Evolutionary conservation across 2,113 vertebrate genomes (phyloP).

Genomic region (Maccullochella peelii): DNA sequence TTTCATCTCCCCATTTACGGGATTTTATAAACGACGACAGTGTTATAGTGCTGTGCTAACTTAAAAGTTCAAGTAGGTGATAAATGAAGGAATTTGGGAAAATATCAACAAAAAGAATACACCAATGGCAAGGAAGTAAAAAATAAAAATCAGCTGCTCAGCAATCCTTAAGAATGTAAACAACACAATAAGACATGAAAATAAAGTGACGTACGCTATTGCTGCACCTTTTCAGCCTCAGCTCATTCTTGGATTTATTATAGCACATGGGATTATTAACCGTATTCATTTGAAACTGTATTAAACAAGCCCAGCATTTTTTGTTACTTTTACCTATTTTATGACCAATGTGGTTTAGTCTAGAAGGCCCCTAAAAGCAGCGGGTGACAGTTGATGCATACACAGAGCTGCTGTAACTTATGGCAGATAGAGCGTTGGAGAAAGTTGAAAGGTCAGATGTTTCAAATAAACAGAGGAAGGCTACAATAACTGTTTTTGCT

Average conservation of each 20-base stretch:
- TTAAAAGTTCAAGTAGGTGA: constrained; percentile 47
- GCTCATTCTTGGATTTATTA: constrained; percentile 54
- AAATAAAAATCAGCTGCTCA: constrained; percentile 5
- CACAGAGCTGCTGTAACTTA: constrained; percentile 79
- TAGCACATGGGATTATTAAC: constrained; percentile 60
- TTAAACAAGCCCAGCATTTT: constrained; percentile 76
- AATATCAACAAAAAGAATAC: background rate
- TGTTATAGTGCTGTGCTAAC: constrained; percentile 32
- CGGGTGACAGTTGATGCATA: constrained; percentile 78
- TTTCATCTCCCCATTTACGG: constrained; percentile 61
- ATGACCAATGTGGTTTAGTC: constrained; percentile 85
- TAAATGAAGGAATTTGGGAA: constrained; percentile 31
- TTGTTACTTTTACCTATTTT: constrained; percentile 82
- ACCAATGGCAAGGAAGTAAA: background rate
- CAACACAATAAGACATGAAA: constrained; percentile 37
- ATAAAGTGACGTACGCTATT: constrained; percentile 10
- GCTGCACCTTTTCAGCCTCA: constrained; percentile 18
- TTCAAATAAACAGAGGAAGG: constrained; percentile 78
- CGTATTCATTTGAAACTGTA: constrained; percentile 72
- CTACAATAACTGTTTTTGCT: constrained; percentile 51
- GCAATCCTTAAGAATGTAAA: constrained; percentile 22
- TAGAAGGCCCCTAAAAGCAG: constrained; percentile 82
- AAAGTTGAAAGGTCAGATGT: constrained; percentile 78
- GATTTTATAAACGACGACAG: constrained; percentile 67
- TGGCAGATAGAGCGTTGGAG: constrained; percentile 70